Base-by-base conservation (phyloP, 2,888 invertebrate genomes). In the Anagyrus pseudococci region DNA sequence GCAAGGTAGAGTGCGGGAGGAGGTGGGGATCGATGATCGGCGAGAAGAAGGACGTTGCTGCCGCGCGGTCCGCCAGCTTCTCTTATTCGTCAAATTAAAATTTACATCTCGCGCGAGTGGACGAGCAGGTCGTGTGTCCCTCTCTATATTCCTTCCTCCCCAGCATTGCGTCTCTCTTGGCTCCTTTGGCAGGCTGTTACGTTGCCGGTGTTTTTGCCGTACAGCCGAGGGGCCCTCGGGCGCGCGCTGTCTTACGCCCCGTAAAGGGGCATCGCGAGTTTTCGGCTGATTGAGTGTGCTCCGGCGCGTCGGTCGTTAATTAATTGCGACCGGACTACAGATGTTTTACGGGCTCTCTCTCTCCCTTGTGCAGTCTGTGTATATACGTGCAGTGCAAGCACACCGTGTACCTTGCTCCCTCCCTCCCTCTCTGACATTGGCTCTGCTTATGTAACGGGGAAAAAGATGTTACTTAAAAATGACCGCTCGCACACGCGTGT, bases 81-180 rank as follows among this genome's bases (percentile, higher is more conserved):
- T 60, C 50, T 56, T 56, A 49, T 61, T 57, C 58, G 41, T 54
- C 63, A 54, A 58, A 55, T 55, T 50, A 55, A 63, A 63, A 63
- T 63, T 58, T 63, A 49, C 63, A 63, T 58, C 26, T 58, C 50
- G 46, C 6, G 49, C 43, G 23, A 23, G 13, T 20, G 43, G 58
- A 58, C 58, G 49, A 58, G 63, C 55, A 55, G 62, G 20, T 37
- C n/a, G 54, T 54, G 54, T 48, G 48, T 59, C 58, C 20, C n/a
- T 41, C 47, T 54, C 29, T n/a, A n/a, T 44, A 40, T 4, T 10
- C 15, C 4, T 22, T 19, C 47, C 20, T 46, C n/a, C n/a, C 22
- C 20, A 25, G 20, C 4, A 25, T 22, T 25, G n/a, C 40, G 1
- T 29, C 44, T 26, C 20, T 23, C 6, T 17, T 20, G 17, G 23